Base-by-base conservation (phyloP, 2,888 invertebrate genomes). In the Caenorhabditis doughertyi region DNA sequence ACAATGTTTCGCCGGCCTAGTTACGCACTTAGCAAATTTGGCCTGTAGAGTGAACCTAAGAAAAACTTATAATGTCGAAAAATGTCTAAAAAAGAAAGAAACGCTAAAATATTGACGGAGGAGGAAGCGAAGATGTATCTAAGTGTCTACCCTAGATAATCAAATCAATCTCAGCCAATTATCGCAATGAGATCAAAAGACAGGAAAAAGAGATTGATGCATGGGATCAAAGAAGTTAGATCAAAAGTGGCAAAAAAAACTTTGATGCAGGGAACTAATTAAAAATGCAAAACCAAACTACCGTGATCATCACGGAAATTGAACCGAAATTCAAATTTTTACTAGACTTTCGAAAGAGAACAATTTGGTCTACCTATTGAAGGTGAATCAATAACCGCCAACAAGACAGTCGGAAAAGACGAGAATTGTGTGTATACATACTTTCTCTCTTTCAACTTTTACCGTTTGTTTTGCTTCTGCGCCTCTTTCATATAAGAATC, bases 401-500 rank as follows among this genome's bases (percentile, higher is more conserved):
- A 55, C 64, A 65, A 47, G 35, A 16, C 62, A 18, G 62, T 47
- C 35, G 39, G 39, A 16, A 51, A 64, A 44, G 64, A 65, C 55
- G 56, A 65, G 55, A 65, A 55, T 42, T 44, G 42, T 44, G 56
- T 65, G 64, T 64, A 47, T 47, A 44, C 65, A 47, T 47, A 65
- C 27, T 64, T 73, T 73, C 42, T 58, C 58, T 56, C 44, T 58
- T 68, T 42, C 21, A 23, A 65, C 27, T 51, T 73, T 73, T 73
- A 73, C 73, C 73, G 73, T 58, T 68, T 42, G 44, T 56, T 55
- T 32, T 27, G 18, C 51, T n/a, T 32, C 65, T 65, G 65, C 65
- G 65, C 51, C 65, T 65, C 35, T 21, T 21, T 16, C n/a, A 3
- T 18, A 35, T 23, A 21, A 23, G 18, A 18, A 39, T 35, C 29